Conservation (phyloP, 2,888 invertebrate species). For the Drosophila histrio region DNA sequence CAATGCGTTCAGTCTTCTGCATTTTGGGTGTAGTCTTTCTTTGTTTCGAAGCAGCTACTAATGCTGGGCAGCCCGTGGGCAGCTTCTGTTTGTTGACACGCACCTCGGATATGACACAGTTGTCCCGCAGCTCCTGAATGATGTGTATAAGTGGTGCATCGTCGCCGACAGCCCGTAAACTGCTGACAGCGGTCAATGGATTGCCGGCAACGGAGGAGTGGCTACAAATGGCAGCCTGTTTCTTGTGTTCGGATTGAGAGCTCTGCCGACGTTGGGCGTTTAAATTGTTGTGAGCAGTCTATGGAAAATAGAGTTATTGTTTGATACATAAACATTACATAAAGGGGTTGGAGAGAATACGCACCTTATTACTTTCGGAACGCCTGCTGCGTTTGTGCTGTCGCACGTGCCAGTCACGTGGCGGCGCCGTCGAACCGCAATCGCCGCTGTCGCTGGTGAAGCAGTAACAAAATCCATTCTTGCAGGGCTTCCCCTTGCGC, state of each 20-base stretch:
- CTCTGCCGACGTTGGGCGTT: slow-evolving; percentile 42
- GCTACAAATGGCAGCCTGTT: background rate
- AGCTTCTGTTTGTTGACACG: slow-evolving; percentile 80
- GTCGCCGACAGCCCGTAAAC: slow-evolving; percentile 57
- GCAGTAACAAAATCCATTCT: slow-evolving; percentile 84
- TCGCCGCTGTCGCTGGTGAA: slow-evolving; percentile 84
- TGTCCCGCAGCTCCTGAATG: slow-evolving; percentile 82
- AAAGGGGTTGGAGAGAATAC: background rate
- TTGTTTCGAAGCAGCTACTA: background rate
- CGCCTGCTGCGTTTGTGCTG: slow-evolving; percentile 67
- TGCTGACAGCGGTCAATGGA: slow-evolving; percentile 70
- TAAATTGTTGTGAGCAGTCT: slow-evolving; percentile 40
- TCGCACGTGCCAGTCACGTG: slow-evolving; percentile 67
- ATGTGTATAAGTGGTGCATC: slow-evolving; percentile 83
- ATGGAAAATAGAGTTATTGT: background rate
- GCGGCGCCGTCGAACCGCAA: slow-evolving; percentile 44
- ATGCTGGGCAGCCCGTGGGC: slow-evolving; percentile 14
- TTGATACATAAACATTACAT: background rate
- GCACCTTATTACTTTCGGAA: slow-evolving; percentile 65
- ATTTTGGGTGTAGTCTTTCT: slow-evolving; percentile 11
- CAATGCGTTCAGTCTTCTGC: slow-evolving; percentile 25
- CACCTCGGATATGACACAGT: slow-evolving; percentile 83
- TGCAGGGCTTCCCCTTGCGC: slow-evolving; percentile 82
- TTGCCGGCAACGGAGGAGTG: slow-evolving; percentile 7
- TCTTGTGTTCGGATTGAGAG: slow-evolving; percentile 37